Evolutionary conservation across 2,888 invertebrate genomes (phyloP), one percentile per base, ranked within the genome.

Genomic region (Tenthredo amoena): DNA sequence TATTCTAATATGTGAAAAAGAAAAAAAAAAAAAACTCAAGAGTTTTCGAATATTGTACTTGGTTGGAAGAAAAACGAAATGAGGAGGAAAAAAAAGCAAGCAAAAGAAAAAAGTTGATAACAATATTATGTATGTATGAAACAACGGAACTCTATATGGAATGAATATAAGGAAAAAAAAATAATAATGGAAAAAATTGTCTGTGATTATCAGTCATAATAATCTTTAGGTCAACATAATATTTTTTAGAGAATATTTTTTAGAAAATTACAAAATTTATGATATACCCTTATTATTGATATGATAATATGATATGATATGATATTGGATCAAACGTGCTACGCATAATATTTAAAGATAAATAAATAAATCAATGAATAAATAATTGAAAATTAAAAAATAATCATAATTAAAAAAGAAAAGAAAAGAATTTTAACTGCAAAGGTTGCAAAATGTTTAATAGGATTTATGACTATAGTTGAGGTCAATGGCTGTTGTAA

Each of bases 201-300:
- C 93, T 93, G 93, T 93, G 93, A 93, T 93, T 93, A 92, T 92
- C 93, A 92, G 92, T 93, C 93, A 92, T 93, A 93, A 92, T 92
- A 93, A 93, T 92, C 92, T 93, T 92, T 92, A 93, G 92, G 92
- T 92, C 93, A 89, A 93, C 91, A 92, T 93, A 93, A 92, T 93
- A 93, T 93, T 92, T 93, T 93, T 93, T 93, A 93, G 92, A 93
- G 90, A 90, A 92, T 93, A 93, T 93, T 93, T 93, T 93, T 93
- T 93, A 93, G 92, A 91, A 92, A 91, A 92, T 92, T 91, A 92
- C 92, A 92, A 93, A 93, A 92, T 92, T 93, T 92, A 93, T 90
- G 89, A 92, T 92, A 92, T 92, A 92, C 89, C 92, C 92, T 91
- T 92, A 93, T 92, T 91, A 81, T 81, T 81, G 40, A 62, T 83